Conservation (phyloP, 30 jellyfish, hydroid and myxozoan genomes). For the Aurelia coerulea region DNA sequence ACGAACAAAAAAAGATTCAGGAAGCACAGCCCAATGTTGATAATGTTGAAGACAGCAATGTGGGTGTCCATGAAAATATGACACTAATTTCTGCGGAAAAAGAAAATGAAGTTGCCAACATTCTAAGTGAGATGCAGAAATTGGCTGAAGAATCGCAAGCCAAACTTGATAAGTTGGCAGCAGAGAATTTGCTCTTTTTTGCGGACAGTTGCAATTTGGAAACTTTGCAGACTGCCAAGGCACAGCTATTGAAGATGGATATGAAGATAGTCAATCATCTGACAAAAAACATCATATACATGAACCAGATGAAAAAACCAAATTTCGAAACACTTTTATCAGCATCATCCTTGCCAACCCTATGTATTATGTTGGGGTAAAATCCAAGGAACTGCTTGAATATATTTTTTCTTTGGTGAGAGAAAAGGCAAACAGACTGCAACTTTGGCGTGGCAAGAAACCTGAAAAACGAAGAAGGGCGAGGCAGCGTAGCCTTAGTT, state of each 20-base stretch:
- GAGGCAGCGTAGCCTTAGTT: no score
- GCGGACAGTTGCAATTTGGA: slow-evolving; percentile 1
- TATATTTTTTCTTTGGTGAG: slow-evolving; percentile 13
- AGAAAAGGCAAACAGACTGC: no score
- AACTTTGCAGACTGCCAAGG: slow-evolving; percentile 2
- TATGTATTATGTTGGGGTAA: slow-evolving; percentile 12
- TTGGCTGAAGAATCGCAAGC: no score
- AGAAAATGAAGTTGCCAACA: not conserved
- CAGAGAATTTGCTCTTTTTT: slow-evolving; percentile 6
- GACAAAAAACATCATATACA: slow-evolving; percentile 13
- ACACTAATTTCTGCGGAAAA: slow-evolving; percentile 3
- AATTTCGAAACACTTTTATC: not conserved
- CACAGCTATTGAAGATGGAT: not conserved
- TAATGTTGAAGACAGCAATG: no score
- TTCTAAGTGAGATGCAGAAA: not conserved
- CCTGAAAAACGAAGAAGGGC: no score
- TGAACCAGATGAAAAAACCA: not conserved
- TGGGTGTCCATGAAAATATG: no score
- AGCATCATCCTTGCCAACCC: slow-evolving; percentile 16
- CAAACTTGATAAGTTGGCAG: slow-evolving; percentile 6
- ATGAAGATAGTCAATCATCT: not conserved
- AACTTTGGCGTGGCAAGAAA: no score
- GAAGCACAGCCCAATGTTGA: no score
- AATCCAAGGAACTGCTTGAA: slow-evolving; percentile 8
- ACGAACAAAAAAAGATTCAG: no score